Evolutionary conservation across 2,113 vertebrate genomes (phyloP).

Genomic region (Tetrax tetrax): DNA sequence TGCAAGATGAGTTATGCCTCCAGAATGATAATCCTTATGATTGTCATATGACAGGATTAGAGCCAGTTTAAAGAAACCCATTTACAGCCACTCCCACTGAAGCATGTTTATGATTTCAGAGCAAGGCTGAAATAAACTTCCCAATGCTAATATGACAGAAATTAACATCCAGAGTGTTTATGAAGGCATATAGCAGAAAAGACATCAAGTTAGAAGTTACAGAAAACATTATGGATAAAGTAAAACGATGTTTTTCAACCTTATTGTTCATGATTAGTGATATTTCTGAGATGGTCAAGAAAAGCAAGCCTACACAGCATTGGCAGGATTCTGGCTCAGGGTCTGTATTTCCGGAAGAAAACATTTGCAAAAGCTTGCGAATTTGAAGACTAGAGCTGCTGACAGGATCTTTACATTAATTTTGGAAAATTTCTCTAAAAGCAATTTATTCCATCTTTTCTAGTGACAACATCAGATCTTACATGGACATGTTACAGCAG

Average conservation of each 20-base stretch:
- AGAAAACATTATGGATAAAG: not conserved
- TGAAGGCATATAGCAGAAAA: not conserved
- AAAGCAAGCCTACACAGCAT: not conserved
- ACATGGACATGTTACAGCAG: conserved; percentile 12
- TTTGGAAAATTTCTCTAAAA: not conserved
- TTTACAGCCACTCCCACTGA: not conserved
- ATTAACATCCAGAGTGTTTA: not conserved
- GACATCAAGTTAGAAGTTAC: not conserved
- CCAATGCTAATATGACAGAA: not conserved
- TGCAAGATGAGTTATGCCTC: not conserved
- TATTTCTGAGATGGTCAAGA: not conserved
- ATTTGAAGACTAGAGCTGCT: not conserved
- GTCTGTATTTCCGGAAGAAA: not conserved
- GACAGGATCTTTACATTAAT: not conserved
- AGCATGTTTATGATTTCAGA: not conserved
- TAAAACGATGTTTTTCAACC: not conserved
- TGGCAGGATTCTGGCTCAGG: not conserved
- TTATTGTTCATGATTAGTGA: not conserved
- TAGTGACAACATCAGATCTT: conserved; percentile 1
- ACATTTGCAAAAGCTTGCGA: not conserved
- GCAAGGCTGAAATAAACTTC: not conserved
- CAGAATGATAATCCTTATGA: not conserved
- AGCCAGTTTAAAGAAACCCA: not conserved
- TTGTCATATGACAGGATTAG: not conserved
- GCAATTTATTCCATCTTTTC: conserved; percentile 20